A percentile compares a stretch with the other conserved stretches of the same genome.
phyloP scores from a whole-genome alignment of 2,888 invertebrate species.

The Acronicta aceris region DNA sequence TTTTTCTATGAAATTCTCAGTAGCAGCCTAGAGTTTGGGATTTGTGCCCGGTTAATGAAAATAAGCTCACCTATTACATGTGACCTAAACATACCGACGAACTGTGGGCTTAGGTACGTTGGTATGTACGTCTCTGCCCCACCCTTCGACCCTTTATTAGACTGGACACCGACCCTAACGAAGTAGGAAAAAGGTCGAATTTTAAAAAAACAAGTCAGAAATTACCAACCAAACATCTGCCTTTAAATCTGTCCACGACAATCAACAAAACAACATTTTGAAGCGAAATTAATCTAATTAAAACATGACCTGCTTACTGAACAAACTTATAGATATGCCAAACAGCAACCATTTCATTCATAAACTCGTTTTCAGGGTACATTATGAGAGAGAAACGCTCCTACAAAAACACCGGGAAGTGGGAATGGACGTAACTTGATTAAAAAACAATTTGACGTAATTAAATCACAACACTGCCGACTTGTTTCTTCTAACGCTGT shows the following conservation, averaged over 20 bases:
- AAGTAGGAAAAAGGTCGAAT: too few relatives aligned
- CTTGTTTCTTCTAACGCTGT: constrained; percentile 32
- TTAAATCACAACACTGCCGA: constrained; percentile 62
- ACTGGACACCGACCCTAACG: too few relatives aligned
- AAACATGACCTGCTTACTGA: background rate
- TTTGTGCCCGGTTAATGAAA: too few relatives aligned
- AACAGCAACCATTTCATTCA: constrained; percentile 28
- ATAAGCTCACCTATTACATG: too few relatives aligned
- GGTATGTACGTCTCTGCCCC: too few relatives aligned
- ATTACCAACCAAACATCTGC: too few relatives aligned
- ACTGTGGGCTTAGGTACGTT: too few relatives aligned
- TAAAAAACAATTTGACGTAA: constrained; percentile 66
- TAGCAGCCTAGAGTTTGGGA: too few relatives aligned
- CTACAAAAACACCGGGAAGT: constrained; percentile 38
- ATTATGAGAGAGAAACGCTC: constrained; percentile 35
- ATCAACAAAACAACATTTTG: background rate
- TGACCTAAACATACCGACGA: too few relatives aligned
- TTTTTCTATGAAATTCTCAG: too few relatives aligned
- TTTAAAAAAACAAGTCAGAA: too few relatives aligned
- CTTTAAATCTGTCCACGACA: background rate
- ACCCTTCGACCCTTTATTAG: too few relatives aligned
- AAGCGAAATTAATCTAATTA: background rate
- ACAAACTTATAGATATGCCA: constrained; percentile 27
- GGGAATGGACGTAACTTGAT: constrained; percentile 59
- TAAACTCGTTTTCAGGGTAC: constrained; percentile 49